phyloP scores from a whole-genome alignment of 2,888 invertebrate species.

The Asteroscopus sphinx region DNA sequence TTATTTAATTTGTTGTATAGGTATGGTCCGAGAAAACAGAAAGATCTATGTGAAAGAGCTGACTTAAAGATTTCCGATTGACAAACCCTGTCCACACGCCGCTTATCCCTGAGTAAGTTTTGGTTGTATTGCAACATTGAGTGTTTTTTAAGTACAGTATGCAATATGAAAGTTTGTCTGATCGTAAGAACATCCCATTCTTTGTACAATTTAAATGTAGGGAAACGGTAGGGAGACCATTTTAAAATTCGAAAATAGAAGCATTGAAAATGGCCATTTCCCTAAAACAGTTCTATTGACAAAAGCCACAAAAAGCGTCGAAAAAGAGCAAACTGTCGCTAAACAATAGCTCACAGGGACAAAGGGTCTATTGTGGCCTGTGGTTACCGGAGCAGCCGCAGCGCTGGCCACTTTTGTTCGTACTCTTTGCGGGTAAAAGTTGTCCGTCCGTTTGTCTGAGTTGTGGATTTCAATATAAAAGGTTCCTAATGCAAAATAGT shows the following conservation, averaged over 20 bases:
- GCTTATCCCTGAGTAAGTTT: no score
- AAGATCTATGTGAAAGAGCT: no score
- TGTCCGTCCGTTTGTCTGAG: slow-evolving; percentile 19
- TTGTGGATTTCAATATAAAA: slow-evolving; percentile 12
- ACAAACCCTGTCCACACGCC: no score
- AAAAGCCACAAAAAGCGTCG: slow-evolving; percentile 32
- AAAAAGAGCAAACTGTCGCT: slow-evolving; percentile 47
- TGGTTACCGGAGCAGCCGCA: slow-evolving; percentile 28
- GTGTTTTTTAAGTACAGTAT: no score
- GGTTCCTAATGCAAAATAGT: slow-evolving; percentile 32
- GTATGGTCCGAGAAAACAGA: no score
- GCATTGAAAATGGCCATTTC: slow-evolving; percentile 30
- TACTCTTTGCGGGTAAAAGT: slow-evolving; percentile 22
- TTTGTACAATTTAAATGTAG: no score
- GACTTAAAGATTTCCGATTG: no score
- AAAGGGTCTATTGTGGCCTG: slow-evolving; percentile 50
- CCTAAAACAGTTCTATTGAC: slow-evolving; percentile 51
- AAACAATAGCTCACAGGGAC: slow-evolving; percentile 56
- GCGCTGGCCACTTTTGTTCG: slow-evolving; percentile 37
- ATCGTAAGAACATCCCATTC: no score
- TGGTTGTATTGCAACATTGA: no score
- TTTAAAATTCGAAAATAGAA: slow-evolving; percentile 19
- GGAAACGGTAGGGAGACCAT: no score
- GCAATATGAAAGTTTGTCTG: no score
- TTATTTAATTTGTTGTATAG: no score